Base-by-base conservation (phyloP, 2,113 vertebrate species). In the Nannospalax galili region DNA sequence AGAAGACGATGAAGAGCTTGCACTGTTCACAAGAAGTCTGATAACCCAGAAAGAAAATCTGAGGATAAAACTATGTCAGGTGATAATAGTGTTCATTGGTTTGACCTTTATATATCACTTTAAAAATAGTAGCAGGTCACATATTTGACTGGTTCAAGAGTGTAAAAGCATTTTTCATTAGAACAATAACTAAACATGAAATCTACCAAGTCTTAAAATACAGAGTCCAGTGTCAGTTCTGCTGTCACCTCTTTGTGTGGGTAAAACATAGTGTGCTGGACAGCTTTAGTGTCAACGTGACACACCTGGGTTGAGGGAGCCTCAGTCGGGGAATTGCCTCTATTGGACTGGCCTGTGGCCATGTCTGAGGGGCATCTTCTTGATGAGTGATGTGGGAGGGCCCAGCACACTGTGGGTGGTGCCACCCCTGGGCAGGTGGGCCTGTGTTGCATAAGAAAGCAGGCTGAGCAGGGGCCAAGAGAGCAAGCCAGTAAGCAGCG, bases 81-180 rank as follows among this genome's bases (percentile, higher is more conserved):
- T 81, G 32, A 78, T 92, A 75, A 92, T 1, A 78, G 1, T 70
- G 10, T 69, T 22, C 7, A 22, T n/a, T 40, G 72, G 69, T 5
- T 85, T 89, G 32, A 9, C 30, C 30, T 79, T 2, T 32, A 7
- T 67, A 10, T 69, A 87, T 82, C 26, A n/a, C 30, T 73, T 80
- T 3, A 42, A 88, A 81, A 19, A 24, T 30, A 90, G 28, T n/a
- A 92, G 42, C 16, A 92, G n/a, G 14, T 75, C 26, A 90, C 15
- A 77, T 81, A 79, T 88, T 32, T 84, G 72, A 40, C 35, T 89
- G 32, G 81, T 88, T 95, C 2, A 81, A 73, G 4, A 78, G 24
- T 82, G 7, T 52, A 95, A 92, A 81, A 19, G 12, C 11, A 56
- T 92, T 93, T 52, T 94, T 91, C 79, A 95, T 64, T 74, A 65